phyloP scores from a whole-genome alignment of 2,888 invertebrate species.

The Sicus ferrugineus region DNA sequence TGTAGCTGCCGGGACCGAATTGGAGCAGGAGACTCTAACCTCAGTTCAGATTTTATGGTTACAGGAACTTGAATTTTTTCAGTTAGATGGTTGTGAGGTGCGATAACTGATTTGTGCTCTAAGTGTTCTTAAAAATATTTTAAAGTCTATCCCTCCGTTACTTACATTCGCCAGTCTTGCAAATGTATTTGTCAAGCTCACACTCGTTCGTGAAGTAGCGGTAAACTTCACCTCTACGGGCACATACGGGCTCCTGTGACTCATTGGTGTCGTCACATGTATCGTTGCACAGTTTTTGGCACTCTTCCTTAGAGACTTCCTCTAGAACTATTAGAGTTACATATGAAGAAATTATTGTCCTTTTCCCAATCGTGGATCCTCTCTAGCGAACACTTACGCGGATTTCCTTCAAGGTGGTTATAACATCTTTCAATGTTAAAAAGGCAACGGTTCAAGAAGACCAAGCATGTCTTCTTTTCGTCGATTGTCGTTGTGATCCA shows the following conservation, averaged over 20 bases:
- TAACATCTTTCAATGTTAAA: neutral
- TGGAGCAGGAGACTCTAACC: no score
- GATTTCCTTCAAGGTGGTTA: neutral
- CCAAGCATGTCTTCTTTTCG: neutral
- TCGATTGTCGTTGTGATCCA: neutral
- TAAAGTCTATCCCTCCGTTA: no score
- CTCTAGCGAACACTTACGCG: neutral
- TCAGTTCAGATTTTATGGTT: no score
- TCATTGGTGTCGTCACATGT: neutral
- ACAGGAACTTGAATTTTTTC: no score
- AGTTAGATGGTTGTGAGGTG: no score
- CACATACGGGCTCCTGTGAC: neutral
- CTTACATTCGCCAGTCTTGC: slow-evolving; percentile 1
- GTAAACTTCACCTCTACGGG: neutral
- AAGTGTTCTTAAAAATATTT: no score
- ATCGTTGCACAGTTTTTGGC: neutral
- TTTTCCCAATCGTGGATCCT: no score
- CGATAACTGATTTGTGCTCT: no score
- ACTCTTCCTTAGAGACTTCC: neutral
- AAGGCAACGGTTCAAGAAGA: neutral
- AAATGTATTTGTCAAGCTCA: neutral
- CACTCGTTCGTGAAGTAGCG: neutral
- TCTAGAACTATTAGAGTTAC: neutral
- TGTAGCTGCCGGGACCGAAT: no score
- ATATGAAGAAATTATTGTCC: no score